Conservation (phyloP, 2,113 vertebrate species). For the Myrmecophaga tridactyla region DNA sequence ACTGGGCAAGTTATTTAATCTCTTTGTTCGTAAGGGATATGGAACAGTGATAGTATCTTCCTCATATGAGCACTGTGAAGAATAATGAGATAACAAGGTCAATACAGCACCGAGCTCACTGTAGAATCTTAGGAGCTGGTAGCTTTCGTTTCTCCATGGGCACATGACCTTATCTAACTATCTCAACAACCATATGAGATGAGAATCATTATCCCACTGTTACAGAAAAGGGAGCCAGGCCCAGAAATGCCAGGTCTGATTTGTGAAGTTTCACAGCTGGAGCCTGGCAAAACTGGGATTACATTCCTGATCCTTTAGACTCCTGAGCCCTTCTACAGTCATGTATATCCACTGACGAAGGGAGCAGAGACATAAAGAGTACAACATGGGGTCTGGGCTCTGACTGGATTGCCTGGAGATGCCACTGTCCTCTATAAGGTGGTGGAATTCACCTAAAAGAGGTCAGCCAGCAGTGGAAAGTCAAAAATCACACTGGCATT, state of each 20-base stretch:
- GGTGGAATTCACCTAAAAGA: not conserved
- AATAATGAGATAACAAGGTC: not conserved
- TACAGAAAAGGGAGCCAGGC: not conserved
- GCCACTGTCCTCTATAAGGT: not conserved
- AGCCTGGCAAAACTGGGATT: not conserved
- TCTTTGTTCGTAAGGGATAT: not conserved
- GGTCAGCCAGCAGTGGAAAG: not conserved
- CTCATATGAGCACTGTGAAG: not conserved
- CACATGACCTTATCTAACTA: not conserved
- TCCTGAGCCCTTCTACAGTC: not conserved
- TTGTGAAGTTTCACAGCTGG: not conserved
- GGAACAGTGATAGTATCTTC: not conserved
- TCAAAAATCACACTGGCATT: not conserved
- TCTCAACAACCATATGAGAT: not conserved
- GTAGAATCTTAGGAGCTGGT: not conserved
- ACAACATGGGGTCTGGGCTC: not conserved
- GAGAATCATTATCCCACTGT: not conserved
- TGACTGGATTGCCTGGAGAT: not conserved
- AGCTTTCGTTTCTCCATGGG: rapidly evolving
- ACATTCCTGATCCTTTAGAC: not conserved
- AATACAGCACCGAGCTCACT: not conserved
- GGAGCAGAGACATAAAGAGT: not conserved
- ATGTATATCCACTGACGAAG: not conserved
- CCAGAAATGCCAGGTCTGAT: not conserved
- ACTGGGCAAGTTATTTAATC: not conserved